Conservation (phyloP, 2,797 vertebrate genomes). For the Cygnus olor region DNA sequence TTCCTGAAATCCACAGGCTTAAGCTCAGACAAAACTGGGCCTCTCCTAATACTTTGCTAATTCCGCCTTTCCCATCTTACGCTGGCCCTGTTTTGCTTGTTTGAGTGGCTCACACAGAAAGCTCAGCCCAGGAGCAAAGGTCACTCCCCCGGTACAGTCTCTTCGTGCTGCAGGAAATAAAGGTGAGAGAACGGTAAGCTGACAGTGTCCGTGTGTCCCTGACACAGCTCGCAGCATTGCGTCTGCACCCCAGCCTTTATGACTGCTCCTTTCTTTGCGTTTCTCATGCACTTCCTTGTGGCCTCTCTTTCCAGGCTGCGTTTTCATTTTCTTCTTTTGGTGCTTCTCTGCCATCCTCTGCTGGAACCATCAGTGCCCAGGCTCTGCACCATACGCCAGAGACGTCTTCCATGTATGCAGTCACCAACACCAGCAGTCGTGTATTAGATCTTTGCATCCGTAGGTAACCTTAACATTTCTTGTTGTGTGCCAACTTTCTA, state of each 20-base stretch:
- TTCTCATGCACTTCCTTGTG: background rate
- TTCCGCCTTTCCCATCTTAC: background rate
- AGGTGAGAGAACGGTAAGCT: background rate
- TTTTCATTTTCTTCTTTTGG: background rate
- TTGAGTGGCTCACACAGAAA: fast-evolving
- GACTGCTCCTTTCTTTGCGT: background rate
- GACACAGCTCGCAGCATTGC: background rate
- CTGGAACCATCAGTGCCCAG: background rate
- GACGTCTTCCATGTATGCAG: background rate
- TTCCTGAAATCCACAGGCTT: background rate
- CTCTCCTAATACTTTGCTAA: background rate
- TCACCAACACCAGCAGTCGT: background rate
- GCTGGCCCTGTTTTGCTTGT: fast-evolving
- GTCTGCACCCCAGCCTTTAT: background rate
- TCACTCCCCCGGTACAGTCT: background rate
- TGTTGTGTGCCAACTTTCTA: background rate
- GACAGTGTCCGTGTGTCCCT: fast-evolving
- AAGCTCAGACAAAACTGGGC: background rate
- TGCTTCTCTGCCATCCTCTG: background rate
- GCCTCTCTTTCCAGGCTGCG: background rate
- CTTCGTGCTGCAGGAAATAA: fast-evolving
- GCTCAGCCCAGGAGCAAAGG: background rate
- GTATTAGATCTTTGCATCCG: background rate
- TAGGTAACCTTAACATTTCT: background rate
- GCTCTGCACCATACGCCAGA: background rate